Base-by-base conservation (phyloP, 2,888 invertebrate species). In the Frankliniella fusca region DNA sequence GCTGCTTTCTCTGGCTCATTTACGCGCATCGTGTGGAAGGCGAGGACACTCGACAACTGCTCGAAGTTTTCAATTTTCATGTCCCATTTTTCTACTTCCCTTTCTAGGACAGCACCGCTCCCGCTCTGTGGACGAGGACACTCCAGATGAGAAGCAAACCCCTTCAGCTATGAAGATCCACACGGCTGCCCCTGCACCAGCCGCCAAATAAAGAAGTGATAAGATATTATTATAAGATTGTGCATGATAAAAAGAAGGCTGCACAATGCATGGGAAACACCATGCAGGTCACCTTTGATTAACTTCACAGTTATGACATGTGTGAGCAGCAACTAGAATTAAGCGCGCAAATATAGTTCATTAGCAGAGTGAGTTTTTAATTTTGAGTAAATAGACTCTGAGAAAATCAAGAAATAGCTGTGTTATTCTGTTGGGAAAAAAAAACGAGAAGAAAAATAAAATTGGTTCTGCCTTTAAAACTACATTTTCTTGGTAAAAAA, bases 71-170 rank as follows among this genome's bases (percentile, higher is more conserved):
- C n/a, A n/a, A n/a, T n/a, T n/a, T n/a, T 38, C 61, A 20, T 1
- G 18, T 27, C 0, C 70, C 27, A 23, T 76, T 9, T 11, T 23
- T 76, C 70, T 76, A 8, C 38, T 38, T 38, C 5, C 2, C 38
- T 2, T 27, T 76, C 11, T 10, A 76, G 70, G 70, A 10, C 70
- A 76, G 12, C 23, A 23, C 70, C 70, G 70, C 27, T 76, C 70
- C 27, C 70, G 70, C 70, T 76, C 70, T 27, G 70, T 76, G 70
- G 70, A 70, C n/a, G 70, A 76, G 70, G 70, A 76, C 23, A 11
- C 27, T 1, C 70, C 70, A 0, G 27, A 11, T 27, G 70, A 76
- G 23, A 76, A 76, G 70, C 27, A 9, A 5, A 20, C 54, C 20
- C 54, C 54, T 15, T 20, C 54, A 15, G 20, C 54, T 20, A 20